Conservation (phyloP, 2,888 invertebrate genomes). For the Mesorhabditis sp. region DNA sequence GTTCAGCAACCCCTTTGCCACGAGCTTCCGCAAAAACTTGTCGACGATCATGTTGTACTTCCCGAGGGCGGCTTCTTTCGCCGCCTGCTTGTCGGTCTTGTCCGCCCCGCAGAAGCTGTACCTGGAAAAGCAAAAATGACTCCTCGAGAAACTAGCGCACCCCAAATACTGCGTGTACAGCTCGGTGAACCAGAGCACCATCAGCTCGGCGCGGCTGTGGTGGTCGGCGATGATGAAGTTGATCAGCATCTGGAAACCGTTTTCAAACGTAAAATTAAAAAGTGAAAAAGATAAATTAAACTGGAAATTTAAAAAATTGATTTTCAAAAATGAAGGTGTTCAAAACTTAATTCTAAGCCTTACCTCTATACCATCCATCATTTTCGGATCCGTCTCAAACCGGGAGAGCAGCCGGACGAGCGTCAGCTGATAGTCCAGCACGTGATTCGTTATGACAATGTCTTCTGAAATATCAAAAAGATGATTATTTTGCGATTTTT, state of each 20-base stretch:
- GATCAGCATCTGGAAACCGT: constrained; percentile 16
- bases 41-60: too few relatives aligned
- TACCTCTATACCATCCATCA: constrained; percentile 26
- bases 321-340: neutral
- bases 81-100: too few relatives aligned
- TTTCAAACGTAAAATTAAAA: too few relatives aligned
- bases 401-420: constrained; percentile 47
- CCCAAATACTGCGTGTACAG: constrained; percentile 88
- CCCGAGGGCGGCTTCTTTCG: too few relatives aligned
- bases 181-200: constrained; percentile 81
- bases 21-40: too few relatives aligned
- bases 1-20: too few relatives aligned
- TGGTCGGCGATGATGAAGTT: constrained; percentile 80
- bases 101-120: neutral
- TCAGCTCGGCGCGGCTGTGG: constrained; percentile 77
- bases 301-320: neutral
- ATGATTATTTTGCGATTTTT: too few relatives aligned
- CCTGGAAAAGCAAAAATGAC: neutral
- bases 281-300: neutral
- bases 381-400: constrained; percentile 29
- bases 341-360: too few relatives aligned
- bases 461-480: too few relatives aligned
- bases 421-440: constrained; percentile 26
- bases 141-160: constrained; percentile 11
- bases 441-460: too few relatives aligned